A percentile compares a stretch with the other conserved stretches of the same genome.
Evolutionary conservation across 2,113 vertebrate genomes (phyloP).

Genomic region (Lagopus leucura): DNA sequence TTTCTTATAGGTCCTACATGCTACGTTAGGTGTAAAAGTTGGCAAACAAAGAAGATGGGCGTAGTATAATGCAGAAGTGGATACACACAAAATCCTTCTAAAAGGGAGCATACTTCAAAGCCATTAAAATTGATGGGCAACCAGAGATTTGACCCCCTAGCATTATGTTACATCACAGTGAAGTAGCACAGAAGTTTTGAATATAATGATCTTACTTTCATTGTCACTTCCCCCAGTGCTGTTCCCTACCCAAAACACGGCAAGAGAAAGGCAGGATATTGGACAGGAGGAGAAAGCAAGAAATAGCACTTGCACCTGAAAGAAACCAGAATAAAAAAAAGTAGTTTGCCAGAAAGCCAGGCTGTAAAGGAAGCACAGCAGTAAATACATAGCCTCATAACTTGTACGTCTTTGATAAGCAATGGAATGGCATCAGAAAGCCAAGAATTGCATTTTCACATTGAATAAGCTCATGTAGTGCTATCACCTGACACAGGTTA

Average conservation of each 20-base stretch:
- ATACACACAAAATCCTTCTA: neutral
- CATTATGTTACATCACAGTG: neutral
- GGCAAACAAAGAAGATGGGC: neutral
- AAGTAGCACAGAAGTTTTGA: constrained; percentile 1
- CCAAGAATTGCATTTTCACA: neutral
- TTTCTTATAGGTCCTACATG: neutral
- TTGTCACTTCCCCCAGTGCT: constrained; percentile 32
- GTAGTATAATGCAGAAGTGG: neutral
- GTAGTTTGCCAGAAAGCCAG: constrained; percentile 56
- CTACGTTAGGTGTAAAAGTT: neutral
- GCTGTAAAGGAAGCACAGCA: neutral
- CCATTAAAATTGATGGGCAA: neutral
- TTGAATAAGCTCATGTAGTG: neutral
- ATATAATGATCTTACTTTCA: constrained; percentile 66
- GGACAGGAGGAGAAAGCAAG: constrained; percentile 67
- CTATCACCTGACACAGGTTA: neutral
- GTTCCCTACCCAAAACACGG: constrained; percentile 61
- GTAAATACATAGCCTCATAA: neutral
- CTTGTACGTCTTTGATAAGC: neutral
- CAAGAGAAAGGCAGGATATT: constrained; percentile 66
- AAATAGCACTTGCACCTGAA: constrained; percentile 72
- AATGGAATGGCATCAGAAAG: neutral
- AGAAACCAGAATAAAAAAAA: constrained; percentile 73
- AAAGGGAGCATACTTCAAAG: neutral
- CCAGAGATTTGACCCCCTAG: neutral